These are phyloP conservation scores for Coluber constrictor DNA, from an alignment of 2,797 vertebrate species.

Conservation along the genomic window DNA sequence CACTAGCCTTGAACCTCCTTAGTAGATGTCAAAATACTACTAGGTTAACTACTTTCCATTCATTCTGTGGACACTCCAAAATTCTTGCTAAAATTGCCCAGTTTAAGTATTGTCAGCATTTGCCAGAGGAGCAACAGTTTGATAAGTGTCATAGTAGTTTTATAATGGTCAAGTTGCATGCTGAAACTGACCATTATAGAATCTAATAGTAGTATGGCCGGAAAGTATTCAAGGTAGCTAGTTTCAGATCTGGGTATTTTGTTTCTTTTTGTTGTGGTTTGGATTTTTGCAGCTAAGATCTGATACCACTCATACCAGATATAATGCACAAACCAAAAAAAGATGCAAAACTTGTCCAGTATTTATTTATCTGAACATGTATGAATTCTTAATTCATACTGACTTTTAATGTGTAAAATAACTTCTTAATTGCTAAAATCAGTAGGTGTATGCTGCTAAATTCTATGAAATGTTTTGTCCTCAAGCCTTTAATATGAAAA, in stretches of 20 bases:
- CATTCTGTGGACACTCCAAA: not conserved
- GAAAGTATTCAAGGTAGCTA: not conserved
- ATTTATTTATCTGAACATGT: not conserved
- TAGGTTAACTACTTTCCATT: not conserved
- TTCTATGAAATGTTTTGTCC: not conserved
- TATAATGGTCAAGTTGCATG: not conserved
- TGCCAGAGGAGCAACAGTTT: not conserved
- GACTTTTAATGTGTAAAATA: not conserved
- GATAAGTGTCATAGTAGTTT: not conserved
- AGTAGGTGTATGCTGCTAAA: not conserved
- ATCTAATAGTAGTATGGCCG: not conserved
- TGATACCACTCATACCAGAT: not conserved
- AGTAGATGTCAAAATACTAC: not conserved
- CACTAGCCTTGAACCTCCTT: not conserved
- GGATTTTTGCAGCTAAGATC: not conserved
- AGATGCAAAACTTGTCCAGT: not conserved
- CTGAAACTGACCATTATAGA: not conserved
- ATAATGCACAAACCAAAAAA: not conserved
- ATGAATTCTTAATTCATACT: not conserved
- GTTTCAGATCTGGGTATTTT: not conserved
- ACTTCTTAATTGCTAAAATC: not conserved
- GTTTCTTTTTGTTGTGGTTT: not conserved
- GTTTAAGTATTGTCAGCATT: no score
- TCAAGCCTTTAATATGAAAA: conserved; percentile 23
- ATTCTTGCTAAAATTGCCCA: not conserved